These are phyloP conservation scores for Antedon mediterranea DNA, from an alignment of 53 echinoderm and acorn worm species.

Conservation along the genomic window DNA sequence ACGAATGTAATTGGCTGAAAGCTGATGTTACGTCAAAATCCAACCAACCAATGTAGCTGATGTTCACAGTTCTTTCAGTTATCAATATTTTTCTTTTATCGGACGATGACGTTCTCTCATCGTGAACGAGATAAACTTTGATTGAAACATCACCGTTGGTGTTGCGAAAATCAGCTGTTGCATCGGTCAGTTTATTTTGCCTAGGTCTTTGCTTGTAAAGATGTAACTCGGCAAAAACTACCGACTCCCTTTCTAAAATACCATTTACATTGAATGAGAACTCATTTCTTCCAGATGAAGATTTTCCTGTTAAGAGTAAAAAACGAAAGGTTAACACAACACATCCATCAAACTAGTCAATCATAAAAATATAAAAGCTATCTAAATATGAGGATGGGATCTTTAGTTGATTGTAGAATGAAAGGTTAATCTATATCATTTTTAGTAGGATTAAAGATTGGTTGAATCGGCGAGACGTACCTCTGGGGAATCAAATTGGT, in stretches of 20 bases:
- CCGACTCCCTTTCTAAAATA: constrained; percentile 53
- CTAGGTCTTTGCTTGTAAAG: constrained; percentile 53
- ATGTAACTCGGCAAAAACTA: constrained; percentile 61
- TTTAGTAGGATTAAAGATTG: not conserved
- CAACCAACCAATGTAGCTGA: constrained; percentile 46
- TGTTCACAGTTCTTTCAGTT: constrained; percentile 35
- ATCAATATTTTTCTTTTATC: constrained; percentile 28
- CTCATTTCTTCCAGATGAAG: constrained; percentile 27
- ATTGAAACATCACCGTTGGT: not conserved
- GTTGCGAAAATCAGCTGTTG: not conserved
- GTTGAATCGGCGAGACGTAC: not conserved
- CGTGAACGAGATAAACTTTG: constrained; percentile 10
- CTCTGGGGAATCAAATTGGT: not conserved
- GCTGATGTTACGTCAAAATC: constrained; percentile 74
- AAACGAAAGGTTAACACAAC: not conserved
- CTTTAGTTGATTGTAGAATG: not conserved
- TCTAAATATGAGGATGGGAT: not conserved
- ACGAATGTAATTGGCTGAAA: constrained; percentile 13
- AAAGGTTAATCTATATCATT: not conserved
- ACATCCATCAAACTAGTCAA: constrained; percentile 3
- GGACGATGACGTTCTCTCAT: constrained; percentile 2
- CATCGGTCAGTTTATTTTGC: not conserved
- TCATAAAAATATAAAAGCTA: not conserved
- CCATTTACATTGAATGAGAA: constrained; percentile 72
- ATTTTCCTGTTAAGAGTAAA: constrained; percentile 22